phyloP scores from a whole-genome alignment of 2,888 invertebrate species.

The Stenodera caucasica region DNA sequence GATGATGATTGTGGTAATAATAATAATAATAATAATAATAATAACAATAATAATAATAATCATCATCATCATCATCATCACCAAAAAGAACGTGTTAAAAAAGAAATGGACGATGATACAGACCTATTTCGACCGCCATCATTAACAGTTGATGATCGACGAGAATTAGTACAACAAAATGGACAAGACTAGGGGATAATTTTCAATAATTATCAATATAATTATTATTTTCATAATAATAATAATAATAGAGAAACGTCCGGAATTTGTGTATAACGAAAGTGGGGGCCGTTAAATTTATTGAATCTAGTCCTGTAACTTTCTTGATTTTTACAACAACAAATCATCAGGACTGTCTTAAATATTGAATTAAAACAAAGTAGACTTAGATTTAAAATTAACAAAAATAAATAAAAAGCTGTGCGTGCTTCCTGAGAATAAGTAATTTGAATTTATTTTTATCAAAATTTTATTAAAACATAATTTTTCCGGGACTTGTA shows the following conservation, averaged over 20 bases:
- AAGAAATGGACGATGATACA: conserved; percentile 51
- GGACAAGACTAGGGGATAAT: conserved; percentile 67
- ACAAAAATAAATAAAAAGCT: conserved; percentile 21
- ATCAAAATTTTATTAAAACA: too few species aligned
- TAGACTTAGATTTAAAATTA: neutral
- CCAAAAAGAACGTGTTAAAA: conserved; percentile 31
- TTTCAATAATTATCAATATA: neutral
- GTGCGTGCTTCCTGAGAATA: conserved; percentile 50
- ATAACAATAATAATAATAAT: neutral
- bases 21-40: neutral
- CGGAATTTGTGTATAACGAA: conserved; percentile 22
- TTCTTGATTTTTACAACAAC: too few species aligned
- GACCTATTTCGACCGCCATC: conserved; percentile 58
- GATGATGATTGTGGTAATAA: conserved; percentile 66
- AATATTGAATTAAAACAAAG: neutral
- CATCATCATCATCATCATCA: conserved; percentile 54
- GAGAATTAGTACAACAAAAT: conserved; percentile 75
- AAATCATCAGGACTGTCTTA: too few species aligned
- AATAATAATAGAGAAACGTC: neutral
- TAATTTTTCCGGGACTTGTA: conserved; percentile 41
- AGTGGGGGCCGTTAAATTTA: conserved; percentile 30
- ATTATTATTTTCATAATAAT: too few species aligned
- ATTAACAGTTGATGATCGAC: conserved; percentile 63
- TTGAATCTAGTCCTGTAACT: neutral
- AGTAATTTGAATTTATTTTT: conserved; percentile 33